A percentile compares a stretch with the other conserved stretches of the same genome.
phyloP scores from a whole-genome alignment of 2,113 vertebrate genomes.

The Pseudorasbora parva region DNA sequence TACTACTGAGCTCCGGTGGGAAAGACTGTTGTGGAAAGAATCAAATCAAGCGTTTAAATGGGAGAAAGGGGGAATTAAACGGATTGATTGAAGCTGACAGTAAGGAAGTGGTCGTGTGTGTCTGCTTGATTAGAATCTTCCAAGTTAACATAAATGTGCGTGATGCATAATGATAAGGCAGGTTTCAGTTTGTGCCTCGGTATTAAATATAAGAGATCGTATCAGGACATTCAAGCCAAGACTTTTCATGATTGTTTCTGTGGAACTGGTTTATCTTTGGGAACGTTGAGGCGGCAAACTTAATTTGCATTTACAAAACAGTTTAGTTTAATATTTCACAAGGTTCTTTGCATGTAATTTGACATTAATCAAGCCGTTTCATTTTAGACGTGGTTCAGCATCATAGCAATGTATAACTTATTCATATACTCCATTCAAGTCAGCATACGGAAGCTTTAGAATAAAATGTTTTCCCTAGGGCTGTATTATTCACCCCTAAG shows the following conservation, averaged over 20 bases:
- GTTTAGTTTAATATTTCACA: slow-evolving; percentile 14
- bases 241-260: background rate
- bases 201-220: slow-evolving; percentile 2
- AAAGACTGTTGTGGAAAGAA: slow-evolving; percentile 42
- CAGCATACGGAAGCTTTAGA: background rate
- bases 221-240: background rate
- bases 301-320: background rate
- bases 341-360: background rate
- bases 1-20: slow-evolving; percentile 17
- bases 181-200: background rate
- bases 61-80: slow-evolving; percentile 42
- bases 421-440: background rate
- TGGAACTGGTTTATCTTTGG: slow-evolving; percentile 21
- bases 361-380: background rate
- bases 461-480: no score
- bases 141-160: slow-evolving; percentile 18
- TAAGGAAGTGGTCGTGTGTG: slow-evolving; percentile 44
- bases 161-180: slow-evolving; percentile 15
- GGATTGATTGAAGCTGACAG: slow-evolving; percentile 34
- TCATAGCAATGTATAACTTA: background rate
- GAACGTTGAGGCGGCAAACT: background rate
- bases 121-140: slow-evolving; percentile 54
- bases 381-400: background rate
- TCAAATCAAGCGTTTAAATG: slow-evolving; percentile 45
- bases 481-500: no score